Evolutionary conservation across 1,140 invertebrate species (phyloP), one percentile per base, ranked within the genome.

Genomic region (Tetramorium alpestre): DNA sequence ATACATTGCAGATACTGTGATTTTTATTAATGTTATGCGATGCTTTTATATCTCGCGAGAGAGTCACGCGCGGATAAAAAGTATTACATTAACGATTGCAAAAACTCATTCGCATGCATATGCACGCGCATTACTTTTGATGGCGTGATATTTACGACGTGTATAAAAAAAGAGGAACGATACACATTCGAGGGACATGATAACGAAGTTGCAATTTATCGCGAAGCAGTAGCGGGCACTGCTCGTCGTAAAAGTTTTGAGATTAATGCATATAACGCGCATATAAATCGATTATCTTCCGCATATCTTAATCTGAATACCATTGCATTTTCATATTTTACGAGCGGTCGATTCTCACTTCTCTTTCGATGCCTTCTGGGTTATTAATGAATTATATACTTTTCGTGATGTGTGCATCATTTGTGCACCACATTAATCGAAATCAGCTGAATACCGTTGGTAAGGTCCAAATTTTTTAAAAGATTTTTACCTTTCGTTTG

Each of bases 151-250:
- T 84, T 84, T 84, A 84, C 8, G 54, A 18, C 28, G 38, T 7
- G n/a, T 82, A 82, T 73, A 25, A 54, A 56, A 81, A 18, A 38
- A 47, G 33, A 33, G 11, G 44, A 38, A 33, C n/a, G 64, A 54
- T 64, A 78, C 58, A 16, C 58, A 60, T 33, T 67, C 47, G 16
- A 69, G 38, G 6, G 80, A 73, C 67, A 60, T 70, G 80, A 73
- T 84, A 84, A 84, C 80, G 80, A 84, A 84, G 69, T 58, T 25
- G 41, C 54, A 49, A 84, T 84, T 84, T 73, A 84, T 84, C 41
- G 56, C 41, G 69, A 16, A 18, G 67, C 80, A 84, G 44, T 75
- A 75, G 80, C 22, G 80, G 33, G 25, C 56, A 22, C n/a, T 28
- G 33, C 3, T 33, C 33, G 41, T 84, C 69, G 25, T 84, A 84